Base-by-base conservation (phyloP, 1,140 invertebrate genomes). In the Luehdorfia chinensis region DNA sequence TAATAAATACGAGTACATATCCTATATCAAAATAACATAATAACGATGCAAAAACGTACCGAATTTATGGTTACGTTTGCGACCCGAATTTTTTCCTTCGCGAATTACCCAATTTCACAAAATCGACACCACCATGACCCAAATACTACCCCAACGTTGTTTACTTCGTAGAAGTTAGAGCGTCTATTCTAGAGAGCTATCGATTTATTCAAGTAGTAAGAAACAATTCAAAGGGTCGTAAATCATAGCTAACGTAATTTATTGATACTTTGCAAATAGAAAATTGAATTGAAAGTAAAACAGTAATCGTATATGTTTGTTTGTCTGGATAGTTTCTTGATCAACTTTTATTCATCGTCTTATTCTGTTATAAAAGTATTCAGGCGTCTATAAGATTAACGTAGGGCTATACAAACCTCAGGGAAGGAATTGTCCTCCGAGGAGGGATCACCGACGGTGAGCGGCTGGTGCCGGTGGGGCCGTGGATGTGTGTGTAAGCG, bases 211-310 rank as follows among this genome's bases (percentile, higher is more conserved):
- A 9, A 37, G 34, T 37, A 16, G 34, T 9, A 23, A 37, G 15
- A 37, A 37, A 37, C 34, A 19, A 37, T 37, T 37, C 34, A 12
- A 21, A 37, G n/a, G 18, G n/a, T 37, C 34, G 18, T 21, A 37
- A 21, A 21, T 37, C 34, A 37, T 37, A 18, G 16, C 16, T 9
- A 21, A 16, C 16, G 21, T 37, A 37, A 37, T 37, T 37, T 37
- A 37, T 37, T 21, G 34, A 37, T 23, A 37, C 15, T 21, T 21
- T 6, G 18, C 18, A 37, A 37, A 37, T 37, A 16, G 34, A 37
- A 16, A 37, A 37, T 19, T 5, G 18, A 21, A 37, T 37, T 21
- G 18, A 23, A 9, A 37, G 21, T 9, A 37, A 37, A 36, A 23
- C n/a, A 37, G 18, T 21, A 23, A 23, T 23, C 4, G 4, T 13